Evolutionary conservation across 1,140 invertebrate species (phyloP), one percentile per base, ranked within the genome.

Genomic region (Achatina immaculata): DNA sequence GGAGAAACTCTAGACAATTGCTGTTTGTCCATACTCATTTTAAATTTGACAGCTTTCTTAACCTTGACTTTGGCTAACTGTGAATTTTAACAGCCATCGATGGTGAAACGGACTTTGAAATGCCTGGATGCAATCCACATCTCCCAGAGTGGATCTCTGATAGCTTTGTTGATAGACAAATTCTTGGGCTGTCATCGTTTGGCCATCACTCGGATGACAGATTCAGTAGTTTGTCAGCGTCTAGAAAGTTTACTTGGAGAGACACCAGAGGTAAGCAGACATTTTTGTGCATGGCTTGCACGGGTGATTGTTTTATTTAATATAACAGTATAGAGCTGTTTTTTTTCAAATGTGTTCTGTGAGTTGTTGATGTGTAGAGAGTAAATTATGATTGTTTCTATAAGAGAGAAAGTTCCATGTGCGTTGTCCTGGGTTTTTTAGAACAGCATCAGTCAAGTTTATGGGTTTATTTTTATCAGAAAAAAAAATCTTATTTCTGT

Each of bases 81-180:
- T 42, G 4, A 48, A 24, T 65, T 42, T 66, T 11, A 36, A 24
- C 36, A 92, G 89, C 93, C 94, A 0, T 92, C 91, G 74, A 92
- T 94, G 75, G 89, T 93, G 0, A 92, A 93, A 81, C 92, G 92
- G 81, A 88, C 94, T 2, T 83, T 95, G 72, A 90, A 92, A 62
- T 94, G 93, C 82, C 88, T 95, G 34, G 94, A 95, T 88, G 93
- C 93, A n/a, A 93, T 94, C 6, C 95, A 95, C 88, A 90, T 92
- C 11, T 92, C 91, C 9, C 94, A 95, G 85, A 94, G 93, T 83
- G 94, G 95, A 4, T 91, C 93, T 3, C 89, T 95, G 1, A 86
- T 95, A 4, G 91, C 87, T 1, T 86, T 93, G 62, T 84, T 95
- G 6, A 90, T 95, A 21, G 93, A 94, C 42, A 92, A 92, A 84